Percentiles rank a stretch among this genome's conserved stretches.
Conservation (phyloP, 2,113 vertebrate genomes). For the Carettochelys insculpta region DNA sequence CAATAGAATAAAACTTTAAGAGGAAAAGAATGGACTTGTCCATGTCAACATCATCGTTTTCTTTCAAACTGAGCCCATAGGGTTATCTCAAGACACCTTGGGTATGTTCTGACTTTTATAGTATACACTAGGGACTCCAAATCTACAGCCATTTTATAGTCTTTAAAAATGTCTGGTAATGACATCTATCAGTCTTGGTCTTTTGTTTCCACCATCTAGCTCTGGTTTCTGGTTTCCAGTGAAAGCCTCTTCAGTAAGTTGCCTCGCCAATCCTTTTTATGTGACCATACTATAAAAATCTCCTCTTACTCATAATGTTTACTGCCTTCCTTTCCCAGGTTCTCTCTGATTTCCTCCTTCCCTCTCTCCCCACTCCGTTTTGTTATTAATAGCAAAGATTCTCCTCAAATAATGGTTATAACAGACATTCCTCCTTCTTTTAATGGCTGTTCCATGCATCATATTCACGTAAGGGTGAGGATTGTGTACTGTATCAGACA, state of each 20-base stretch:
- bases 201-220: constrained; percentile 51
- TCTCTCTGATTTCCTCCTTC: constrained; percentile 14
- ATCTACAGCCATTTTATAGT: constrained; percentile 41
- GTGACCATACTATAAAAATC: constrained; percentile 30
- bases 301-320: constrained; percentile 38
- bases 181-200: constrained; percentile 60
- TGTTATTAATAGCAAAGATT: constrained; percentile 14
- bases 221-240: constrained; percentile 58
- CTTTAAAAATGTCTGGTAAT: constrained; percentile 49
- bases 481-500: not conserved
- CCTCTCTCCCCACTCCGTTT: not conserved
- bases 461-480: not conserved
- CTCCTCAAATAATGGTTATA: not conserved
- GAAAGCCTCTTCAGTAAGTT: constrained; percentile 38
- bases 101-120: not conserved
- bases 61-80: constrained; percentile 11
- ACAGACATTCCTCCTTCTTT: not conserved
- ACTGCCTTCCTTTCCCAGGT: not conserved
- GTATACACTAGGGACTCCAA: constrained; percentile 18
- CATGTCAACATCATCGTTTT: not conserved
- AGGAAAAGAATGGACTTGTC: not conserved
- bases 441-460: not conserved
- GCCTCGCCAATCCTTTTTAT: constrained; percentile 28
- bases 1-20: not conserved
- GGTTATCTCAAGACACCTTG: not conserved